These are phyloP conservation scores for Melipona bicolor DNA, from an alignment of 2,888 invertebrate genomes.

Conservation along the genomic window DNA sequence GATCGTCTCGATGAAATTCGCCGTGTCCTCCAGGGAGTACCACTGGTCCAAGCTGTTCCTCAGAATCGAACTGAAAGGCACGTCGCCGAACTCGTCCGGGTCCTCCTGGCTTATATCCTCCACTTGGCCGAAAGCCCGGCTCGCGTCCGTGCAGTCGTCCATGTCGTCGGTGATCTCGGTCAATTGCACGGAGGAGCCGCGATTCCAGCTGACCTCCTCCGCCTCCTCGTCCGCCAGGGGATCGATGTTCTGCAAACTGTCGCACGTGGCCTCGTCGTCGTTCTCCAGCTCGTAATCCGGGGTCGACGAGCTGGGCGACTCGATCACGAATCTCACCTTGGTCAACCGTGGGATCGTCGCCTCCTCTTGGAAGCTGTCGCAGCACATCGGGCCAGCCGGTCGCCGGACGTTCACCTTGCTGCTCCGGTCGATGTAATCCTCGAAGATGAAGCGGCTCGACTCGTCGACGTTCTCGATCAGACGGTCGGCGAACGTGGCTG, in stretches of 20 bases:
- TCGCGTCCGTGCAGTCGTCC: background rate
- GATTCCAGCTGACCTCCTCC: slow-evolving; percentile 1
- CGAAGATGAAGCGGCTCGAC: slow-evolving; percentile 73
- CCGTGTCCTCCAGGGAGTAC: background rate
- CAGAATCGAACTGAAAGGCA: slow-evolving; percentile 44
- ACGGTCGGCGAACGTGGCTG: slow-evolving; percentile 50
- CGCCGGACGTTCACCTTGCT: slow-evolving; percentile 59
- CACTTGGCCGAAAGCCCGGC: background rate
- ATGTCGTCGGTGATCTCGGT: slow-evolving; percentile 34
- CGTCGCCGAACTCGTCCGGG: slow-evolving; percentile 38
- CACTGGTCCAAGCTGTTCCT: background rate
- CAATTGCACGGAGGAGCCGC: slow-evolving; percentile 1
- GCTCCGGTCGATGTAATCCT: slow-evolving; percentile 78
- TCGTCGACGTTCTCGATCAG: slow-evolving; percentile 46
- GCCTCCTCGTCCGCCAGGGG: slow-evolving; percentile 24
- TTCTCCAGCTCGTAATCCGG: slow-evolving; percentile 51
- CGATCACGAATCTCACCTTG: slow-evolving; percentile 78
- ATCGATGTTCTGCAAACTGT: slow-evolving; percentile 40
- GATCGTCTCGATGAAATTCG: background rate
- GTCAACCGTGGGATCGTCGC: slow-evolving; percentile 28
- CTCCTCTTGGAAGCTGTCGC: slow-evolving; percentile 51
- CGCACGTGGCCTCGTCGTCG: slow-evolving; percentile 14
- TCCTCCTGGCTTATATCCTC: too few species aligned
- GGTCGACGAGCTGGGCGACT: slow-evolving; percentile 72
- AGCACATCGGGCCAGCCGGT: slow-evolving; percentile 50